phyloP scores from a whole-genome alignment of 2,113 vertebrate genomes.

The Fulmarus glacialis region DNA sequence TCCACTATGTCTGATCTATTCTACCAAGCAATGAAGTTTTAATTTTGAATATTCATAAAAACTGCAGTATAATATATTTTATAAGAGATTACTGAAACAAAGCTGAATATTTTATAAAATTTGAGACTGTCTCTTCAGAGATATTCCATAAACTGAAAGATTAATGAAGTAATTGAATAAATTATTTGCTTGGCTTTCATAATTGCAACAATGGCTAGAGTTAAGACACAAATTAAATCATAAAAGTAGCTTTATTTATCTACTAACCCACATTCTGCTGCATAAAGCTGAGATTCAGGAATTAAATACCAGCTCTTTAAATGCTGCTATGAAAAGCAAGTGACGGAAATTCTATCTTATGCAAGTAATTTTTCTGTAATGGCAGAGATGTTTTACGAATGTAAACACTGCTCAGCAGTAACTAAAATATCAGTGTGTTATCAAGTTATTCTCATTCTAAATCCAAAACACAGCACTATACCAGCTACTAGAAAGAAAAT shows the following conservation, averaged over 20 bases:
- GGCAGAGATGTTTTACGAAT: not conserved
- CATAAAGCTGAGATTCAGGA: not conserved
- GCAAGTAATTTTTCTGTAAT: not conserved
- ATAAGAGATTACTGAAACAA: not conserved
- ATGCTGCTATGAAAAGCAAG: not conserved
- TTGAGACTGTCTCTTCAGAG: not conserved
- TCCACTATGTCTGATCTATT: not conserved
- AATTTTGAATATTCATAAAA: not conserved
- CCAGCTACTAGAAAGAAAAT: no score
- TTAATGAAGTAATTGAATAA: not conserved
- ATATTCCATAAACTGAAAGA: not conserved
- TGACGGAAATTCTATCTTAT: not conserved
- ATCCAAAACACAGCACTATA: no score
- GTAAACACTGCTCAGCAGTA: no score
- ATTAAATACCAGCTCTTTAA: not conserved
- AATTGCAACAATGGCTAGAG: not conserved
- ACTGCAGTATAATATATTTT: not conserved
- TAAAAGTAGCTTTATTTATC: not conserved
- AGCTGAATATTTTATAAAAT: not conserved
- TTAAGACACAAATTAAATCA: not conserved
- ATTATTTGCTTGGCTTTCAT: not conserved
- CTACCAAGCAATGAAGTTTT: not conserved
- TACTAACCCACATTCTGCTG: not conserved
- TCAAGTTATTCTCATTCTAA: not conserved
- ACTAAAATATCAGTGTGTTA: not conserved